A percentile compares a stretch with the other conserved stretches of the same genome.
Evolutionary conservation across 64 coral and sea anemone species (phyloP).

Genomic region (Stichodactyla mertensii): DNA sequence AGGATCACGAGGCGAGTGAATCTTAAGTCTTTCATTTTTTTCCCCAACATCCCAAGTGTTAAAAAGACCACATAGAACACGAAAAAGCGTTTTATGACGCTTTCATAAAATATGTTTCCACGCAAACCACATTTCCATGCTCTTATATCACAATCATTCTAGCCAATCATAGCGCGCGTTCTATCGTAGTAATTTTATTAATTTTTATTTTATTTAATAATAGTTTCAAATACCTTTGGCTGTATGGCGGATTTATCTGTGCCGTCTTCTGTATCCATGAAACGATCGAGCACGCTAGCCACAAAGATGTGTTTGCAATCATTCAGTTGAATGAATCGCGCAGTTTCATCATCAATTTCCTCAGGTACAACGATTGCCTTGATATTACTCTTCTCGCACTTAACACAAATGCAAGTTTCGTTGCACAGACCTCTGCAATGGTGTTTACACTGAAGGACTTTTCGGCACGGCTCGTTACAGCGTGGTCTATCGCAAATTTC

Average conservation of each 20-base stretch:
- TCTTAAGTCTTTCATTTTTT: too few relatives aligned
- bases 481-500: conserved; percentile 45
- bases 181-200: too few relatives aligned
- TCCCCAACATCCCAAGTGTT: too few relatives aligned
- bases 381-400: conserved; percentile 43
- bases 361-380: conserved; percentile 24
- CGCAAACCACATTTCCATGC: too few relatives aligned
- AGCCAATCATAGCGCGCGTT: too few relatives aligned
- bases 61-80: too few relatives aligned
- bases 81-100: too few relatives aligned
- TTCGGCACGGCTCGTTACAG: conserved; percentile 39
- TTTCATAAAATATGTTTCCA: too few relatives aligned
- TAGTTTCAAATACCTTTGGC: background rate
- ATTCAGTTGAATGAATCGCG: conserved; percentile 55
- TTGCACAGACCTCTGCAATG: conserved; percentile 42
- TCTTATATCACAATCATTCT: too few relatives aligned
- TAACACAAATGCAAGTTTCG: conserved; percentile 31
- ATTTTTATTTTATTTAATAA: too few relatives aligned
- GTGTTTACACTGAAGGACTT: background rate
- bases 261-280: background rate
- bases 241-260: background rate
- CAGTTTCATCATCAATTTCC: conserved; percentile 39
- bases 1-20: too few relatives aligned
- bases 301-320: conserved; percentile 88
- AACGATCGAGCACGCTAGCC: conserved; percentile 48